These are phyloP conservation scores for Tipula confusa DNA, from an alignment of 2,888 invertebrate genomes.

Conservation along the genomic window DNA sequence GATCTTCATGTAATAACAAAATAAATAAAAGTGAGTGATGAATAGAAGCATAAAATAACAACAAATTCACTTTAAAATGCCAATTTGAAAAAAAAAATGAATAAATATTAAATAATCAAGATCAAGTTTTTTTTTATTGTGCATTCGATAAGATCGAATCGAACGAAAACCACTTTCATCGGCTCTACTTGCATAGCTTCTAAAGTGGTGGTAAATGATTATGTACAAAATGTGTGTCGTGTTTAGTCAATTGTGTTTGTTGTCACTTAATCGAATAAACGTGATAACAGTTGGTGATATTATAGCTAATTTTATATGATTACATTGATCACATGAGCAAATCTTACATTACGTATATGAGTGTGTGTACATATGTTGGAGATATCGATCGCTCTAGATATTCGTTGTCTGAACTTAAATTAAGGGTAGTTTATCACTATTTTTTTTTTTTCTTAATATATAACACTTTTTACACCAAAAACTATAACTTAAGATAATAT, in stretches of 20 bases:
- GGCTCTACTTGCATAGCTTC: neutral
- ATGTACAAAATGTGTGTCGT: neutral
- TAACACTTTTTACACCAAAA: neutral
- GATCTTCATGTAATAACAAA: neutral
- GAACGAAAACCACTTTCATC: neutral
- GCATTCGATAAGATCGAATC: neutral
- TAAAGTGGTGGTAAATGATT: neutral
- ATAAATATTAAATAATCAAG: neutral
- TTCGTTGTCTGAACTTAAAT: neutral
- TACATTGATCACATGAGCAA: neutral
- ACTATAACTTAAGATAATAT: neutral
- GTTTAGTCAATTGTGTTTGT: neutral
- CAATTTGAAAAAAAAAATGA: neutral
- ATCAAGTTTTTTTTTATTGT: neutral
- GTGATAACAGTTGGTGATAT: neutral
- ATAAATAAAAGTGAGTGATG: constrained; percentile 25
- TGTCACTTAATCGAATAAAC: too few relatives aligned
- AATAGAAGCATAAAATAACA: neutral
- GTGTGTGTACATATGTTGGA: neutral
- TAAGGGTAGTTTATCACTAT: neutral
- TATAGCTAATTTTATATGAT: neutral
- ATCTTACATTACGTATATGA: neutral
- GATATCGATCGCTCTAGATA: neutral
- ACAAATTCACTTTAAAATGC: neutral
- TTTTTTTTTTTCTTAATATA: too few relatives aligned